Base-by-base conservation (phyloP, 2,113 vertebrate species). In the Struthidea cinerea region DNA sequence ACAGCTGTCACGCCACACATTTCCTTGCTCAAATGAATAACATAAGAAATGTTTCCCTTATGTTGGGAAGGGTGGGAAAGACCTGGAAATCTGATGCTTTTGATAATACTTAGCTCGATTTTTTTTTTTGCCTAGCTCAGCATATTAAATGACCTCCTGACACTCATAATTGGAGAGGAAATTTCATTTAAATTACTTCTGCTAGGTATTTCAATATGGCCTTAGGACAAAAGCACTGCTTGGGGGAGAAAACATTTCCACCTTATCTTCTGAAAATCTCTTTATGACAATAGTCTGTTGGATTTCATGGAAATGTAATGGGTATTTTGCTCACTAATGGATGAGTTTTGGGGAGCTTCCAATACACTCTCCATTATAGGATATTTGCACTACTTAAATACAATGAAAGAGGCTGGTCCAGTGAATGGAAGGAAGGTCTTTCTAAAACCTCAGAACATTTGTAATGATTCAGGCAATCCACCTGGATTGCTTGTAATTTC, bases 151-250 rank as follows among this genome's bases (percentile, higher is more conserved):
- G 69, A 57, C 61, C 56, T 94, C 57, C 47, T 93, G 83, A 74
- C 57, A 32, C 49, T 79, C n/a, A 26, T 92, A 84, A 84, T 84
- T 74, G 60, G 83, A 89, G 42, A 68, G 56, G 93, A 89, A 94
- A 80, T 94, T 81, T 91, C 17, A 60, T 88, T 94, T 81, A 59
- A 78, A 75, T 95, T 90, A 81, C 49, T 93, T 90, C 9, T 90
- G 49, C 56, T 81, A 30, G 57, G 49, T 84, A 39, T 94, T 95
- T 94, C 79, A 78, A 0, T 77, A 70, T 90, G 59, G 52, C 85
- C 53, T 78, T 60, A 75, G 69, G 73, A 90, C n/a, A 87, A 86
- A 92, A 87, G 4, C 60, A 49, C 16, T 68, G n/a, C 32, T 57
- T 49, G 28, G 10, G 21, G n/a, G 50, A 67, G 47, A 60, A 88